Conservation (phyloP, 2,888 invertebrate genomes). For the Brachycybe producta region DNA sequence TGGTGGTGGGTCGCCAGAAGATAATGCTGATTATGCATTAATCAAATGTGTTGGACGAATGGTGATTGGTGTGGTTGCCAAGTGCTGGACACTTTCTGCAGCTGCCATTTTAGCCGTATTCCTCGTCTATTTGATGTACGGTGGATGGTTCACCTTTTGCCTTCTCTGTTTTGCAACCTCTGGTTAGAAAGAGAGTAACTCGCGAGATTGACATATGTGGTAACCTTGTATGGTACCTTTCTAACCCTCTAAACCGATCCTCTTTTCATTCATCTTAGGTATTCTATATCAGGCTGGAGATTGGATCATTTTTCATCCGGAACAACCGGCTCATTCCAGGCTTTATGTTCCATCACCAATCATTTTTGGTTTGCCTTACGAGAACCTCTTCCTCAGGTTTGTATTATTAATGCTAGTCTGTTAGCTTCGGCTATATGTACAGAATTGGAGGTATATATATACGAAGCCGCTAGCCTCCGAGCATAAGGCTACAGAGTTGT, state of each 20-base stretch:
- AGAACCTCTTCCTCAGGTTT: conserved; percentile 52
- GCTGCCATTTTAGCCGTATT: conserved; percentile 59
- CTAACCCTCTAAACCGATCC: too few relatives aligned
- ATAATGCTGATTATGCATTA: conserved; percentile 21
- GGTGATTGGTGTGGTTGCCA: conserved; percentile 36
- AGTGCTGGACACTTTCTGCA: conserved; percentile 65
- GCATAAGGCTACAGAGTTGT: neutral
- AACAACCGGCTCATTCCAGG: conserved; percentile 75
- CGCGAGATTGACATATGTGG: too few relatives aligned
- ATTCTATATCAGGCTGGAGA: conserved; percentile 77
- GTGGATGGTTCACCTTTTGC: conserved; percentile 55
- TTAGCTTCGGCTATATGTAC: too few relatives aligned
- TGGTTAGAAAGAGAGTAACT: conserved; percentile 45
- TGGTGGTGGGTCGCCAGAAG: too few relatives aligned
- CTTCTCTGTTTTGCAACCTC: conserved; percentile 55
- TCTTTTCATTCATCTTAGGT: conserved; percentile 38
- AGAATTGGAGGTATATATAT: too few relatives aligned
- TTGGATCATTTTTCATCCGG: conserved; percentile 73
- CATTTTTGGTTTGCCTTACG: conserved; percentile 71
- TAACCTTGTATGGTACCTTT: too few relatives aligned
- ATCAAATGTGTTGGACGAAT: conserved; percentile 22
- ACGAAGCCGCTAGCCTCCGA: too few relatives aligned
- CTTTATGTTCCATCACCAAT: conserved; percentile 76
- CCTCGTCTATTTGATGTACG: conserved; percentile 69
- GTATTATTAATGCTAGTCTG: neutral